These are phyloP conservation scores for Crocodylus rhombifer DNA, from an alignment of 2,797 vertebrate species.

Conservation along the genomic window DNA sequence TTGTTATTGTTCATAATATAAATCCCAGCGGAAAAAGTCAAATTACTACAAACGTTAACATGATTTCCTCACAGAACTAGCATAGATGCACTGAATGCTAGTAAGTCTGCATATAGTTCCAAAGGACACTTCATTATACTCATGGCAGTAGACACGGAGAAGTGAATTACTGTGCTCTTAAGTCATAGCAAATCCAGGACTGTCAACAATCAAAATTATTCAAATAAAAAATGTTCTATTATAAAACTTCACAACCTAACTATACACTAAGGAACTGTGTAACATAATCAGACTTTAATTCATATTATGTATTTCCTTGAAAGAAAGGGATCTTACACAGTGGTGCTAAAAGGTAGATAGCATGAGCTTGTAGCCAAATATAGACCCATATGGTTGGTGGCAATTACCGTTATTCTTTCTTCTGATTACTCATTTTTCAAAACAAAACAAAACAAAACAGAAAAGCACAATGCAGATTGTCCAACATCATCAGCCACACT, in stretches of 20 bases:
- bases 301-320: slow-evolving; percentile 21
- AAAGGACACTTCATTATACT: neutral
- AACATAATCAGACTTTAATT: slow-evolving; percentile 28
- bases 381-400: neutral
- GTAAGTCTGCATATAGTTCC: neutral
- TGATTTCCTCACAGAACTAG: neutral
- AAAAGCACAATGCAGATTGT: slow-evolving; percentile 9
- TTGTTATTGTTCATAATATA: neutral
- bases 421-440: slow-evolving; percentile 37
- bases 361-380: slow-evolving; percentile 13
- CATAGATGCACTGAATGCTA: neutral
- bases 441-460: slow-evolving; percentile 19
- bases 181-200: neutral
- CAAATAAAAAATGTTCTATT: neutral
- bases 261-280: neutral
- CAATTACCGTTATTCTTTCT: neutral
- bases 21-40: neutral
- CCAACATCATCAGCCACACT: neutral
- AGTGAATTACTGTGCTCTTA: neutral
- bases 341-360: neutral
- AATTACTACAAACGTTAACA: neutral
- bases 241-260: slow-evolving; percentile 14
- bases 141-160: neutral
- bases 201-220: slow-evolving; percentile 9
- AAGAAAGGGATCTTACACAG: neutral